A percentile compares a stretch with the other conserved stretches of the same genome.
Evolutionary conservation across 2,113 vertebrate species (phyloP).

Genomic region (Proteles cristata): DNA sequence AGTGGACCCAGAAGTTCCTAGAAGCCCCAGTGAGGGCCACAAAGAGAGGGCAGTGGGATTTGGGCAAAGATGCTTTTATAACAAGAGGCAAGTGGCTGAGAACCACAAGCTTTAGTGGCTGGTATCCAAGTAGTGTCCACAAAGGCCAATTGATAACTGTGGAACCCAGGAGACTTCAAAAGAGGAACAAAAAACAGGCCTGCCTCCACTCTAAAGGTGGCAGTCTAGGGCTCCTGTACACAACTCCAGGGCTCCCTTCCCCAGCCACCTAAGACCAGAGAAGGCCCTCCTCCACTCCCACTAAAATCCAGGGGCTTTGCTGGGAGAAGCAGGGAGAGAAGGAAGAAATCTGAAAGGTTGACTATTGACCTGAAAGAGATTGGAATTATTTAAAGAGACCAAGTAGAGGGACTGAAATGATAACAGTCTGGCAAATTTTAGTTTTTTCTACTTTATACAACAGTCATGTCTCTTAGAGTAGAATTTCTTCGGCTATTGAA

Average conservation of each 20-base stretch:
- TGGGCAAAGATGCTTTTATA: neutral
- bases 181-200: neutral
- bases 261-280: neutral
- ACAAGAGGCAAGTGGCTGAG: neutral
- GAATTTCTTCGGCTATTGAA: neutral
- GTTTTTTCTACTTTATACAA: neutral
- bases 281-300: neutral
- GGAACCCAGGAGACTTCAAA: neutral
- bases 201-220: neutral
- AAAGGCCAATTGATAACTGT: neutral
- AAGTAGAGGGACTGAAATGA: neutral
- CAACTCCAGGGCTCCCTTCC: neutral
- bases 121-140: neutral
- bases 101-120: neutral
- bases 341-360: neutral
- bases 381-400: neutral
- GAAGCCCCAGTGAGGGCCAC: neutral
- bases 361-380: neutral
- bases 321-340: neutral
- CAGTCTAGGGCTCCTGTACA: neutral
- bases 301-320: neutral
- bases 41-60: neutral
- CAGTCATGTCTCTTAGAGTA: neutral
- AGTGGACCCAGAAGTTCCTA: neutral
- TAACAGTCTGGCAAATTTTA: neutral